Percentiles rank a stretch among this genome's conserved stretches.
phyloP scores from a whole-genome alignment of 2,888 invertebrate genomes.

The Rhingia rostrata region DNA sequence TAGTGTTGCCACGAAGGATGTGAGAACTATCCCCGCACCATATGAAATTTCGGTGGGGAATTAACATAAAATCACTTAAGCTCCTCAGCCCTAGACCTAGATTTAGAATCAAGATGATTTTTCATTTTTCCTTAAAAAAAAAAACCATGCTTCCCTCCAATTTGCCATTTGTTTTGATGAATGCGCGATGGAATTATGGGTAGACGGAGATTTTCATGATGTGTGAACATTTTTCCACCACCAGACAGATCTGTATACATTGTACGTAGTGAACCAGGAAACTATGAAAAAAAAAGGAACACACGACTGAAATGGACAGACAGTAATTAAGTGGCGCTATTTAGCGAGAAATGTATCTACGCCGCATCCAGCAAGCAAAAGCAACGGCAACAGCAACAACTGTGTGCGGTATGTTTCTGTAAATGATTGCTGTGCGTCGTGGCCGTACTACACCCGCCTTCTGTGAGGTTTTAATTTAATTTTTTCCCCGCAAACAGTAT shows the following conservation, averaged over 20 bases:
- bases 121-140: background rate
- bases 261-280: background rate
- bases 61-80: slow-evolving; percentile 57
- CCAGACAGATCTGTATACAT: slow-evolving; percentile 12
- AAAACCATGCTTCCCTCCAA: background rate
- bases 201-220: slow-evolving; percentile 66
- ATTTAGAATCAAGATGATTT: background rate
- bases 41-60: slow-evolving; percentile 29
- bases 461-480: slow-evolving; percentile 51
- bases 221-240: slow-evolving; percentile 45
- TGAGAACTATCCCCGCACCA: slow-evolving; percentile 58
- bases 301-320: slow-evolving; percentile 26
- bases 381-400: background rate
- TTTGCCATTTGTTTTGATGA: slow-evolving; percentile 38
- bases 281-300: slow-evolving; percentile 5
- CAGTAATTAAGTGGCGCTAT: slow-evolving; percentile 73
- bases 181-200: slow-evolving; percentile 42
- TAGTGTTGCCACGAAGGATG: slow-evolving; percentile 36
- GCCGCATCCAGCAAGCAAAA: background rate
- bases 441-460: slow-evolving; percentile 31
- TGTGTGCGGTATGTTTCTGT: slow-evolving; percentile 48
- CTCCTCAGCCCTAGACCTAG: slow-evolving; percentile 2
- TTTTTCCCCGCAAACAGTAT: slow-evolving; percentile 13
- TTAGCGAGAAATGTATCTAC: slow-evolving; percentile 58
- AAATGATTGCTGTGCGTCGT: slow-evolving; percentile 32